phyloP scores from a whole-genome alignment of 1,140 invertebrate genomes.

The Caenorhabditis inopinata region DNA sequence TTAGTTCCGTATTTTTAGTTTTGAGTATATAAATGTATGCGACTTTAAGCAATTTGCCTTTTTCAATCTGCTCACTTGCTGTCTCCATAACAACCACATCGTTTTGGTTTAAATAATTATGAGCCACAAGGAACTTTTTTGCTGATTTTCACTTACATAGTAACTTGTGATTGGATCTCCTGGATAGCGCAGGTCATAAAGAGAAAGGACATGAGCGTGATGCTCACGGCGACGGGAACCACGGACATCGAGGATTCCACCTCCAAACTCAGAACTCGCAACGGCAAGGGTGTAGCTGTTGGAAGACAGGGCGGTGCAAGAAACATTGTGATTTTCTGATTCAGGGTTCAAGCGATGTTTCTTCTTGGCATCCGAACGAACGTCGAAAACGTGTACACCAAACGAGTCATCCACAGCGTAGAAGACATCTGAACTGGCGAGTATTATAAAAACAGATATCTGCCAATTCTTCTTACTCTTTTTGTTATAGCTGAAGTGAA shows the following conservation, averaged over 20 bases:
- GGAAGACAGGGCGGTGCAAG: background rate
- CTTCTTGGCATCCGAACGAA: background rate
- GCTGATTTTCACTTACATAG: background rate
- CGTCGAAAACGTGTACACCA: background rate
- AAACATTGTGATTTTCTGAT: background rate
- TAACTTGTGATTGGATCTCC: background rate
- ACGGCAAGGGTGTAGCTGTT: background rate
- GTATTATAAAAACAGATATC: background rate
- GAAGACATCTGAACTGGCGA: background rate
- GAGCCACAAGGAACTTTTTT: no score
- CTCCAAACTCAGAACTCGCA: background rate
- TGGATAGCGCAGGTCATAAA: background rate
- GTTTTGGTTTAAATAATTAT: no score
- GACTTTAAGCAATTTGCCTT: no score
- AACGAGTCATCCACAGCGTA: background rate
- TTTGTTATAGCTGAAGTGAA: background rate
- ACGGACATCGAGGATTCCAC: conserved; percentile 5
- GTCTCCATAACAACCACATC: no score
- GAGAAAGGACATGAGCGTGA: background rate
- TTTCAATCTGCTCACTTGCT: no score
- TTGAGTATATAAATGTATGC: no score
- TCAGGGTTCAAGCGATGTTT: background rate
- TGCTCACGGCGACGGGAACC: background rate
- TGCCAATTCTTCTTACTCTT: background rate
- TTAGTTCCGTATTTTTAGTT: no score